Evolutionary conservation across 2,888 invertebrate species (phyloP).

Genomic region (Beris morrisii): DNA sequence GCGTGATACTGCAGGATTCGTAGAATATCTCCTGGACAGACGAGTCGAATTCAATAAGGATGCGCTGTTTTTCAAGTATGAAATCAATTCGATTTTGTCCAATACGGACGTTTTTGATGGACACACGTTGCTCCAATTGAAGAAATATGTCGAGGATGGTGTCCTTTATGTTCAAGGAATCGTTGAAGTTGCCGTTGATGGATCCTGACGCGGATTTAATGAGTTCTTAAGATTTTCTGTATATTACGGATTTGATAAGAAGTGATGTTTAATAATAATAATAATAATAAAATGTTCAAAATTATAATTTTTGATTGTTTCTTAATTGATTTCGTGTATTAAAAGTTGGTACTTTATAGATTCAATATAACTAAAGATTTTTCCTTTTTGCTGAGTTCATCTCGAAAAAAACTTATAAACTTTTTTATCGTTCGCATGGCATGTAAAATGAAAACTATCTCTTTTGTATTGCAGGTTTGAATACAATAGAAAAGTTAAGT

Average conservation of each 20-base stretch:
- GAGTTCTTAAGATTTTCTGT: constrained; percentile 24
- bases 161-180: constrained; percentile 72
- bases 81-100: constrained; percentile 67
- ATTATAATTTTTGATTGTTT: neutral
- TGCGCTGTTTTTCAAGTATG: constrained; percentile 66
- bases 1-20: constrained; percentile 67
- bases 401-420: too few species aligned
- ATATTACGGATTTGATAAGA: constrained; percentile 23
- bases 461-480: too few species aligned
- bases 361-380: too few species aligned
- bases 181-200: constrained; percentile 76
- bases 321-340: neutral
- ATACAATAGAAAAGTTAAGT: too few species aligned
- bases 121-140: constrained; percentile 63
- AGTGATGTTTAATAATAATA: neutral
- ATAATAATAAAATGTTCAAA: neutral
- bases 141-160: constrained; percentile 74
- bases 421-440: too few species aligned
- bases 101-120: constrained; percentile 64
- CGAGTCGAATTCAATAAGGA: constrained; percentile 67
- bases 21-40: constrained; percentile 80
- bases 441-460: too few species aligned
- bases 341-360: too few species aligned
- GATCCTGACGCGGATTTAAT: constrained; percentile 46
- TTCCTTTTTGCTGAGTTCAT: too few species aligned